phyloP scores from a whole-genome alignment of 2,888 invertebrate genomes.

The Tinea semifulvella region DNA sequence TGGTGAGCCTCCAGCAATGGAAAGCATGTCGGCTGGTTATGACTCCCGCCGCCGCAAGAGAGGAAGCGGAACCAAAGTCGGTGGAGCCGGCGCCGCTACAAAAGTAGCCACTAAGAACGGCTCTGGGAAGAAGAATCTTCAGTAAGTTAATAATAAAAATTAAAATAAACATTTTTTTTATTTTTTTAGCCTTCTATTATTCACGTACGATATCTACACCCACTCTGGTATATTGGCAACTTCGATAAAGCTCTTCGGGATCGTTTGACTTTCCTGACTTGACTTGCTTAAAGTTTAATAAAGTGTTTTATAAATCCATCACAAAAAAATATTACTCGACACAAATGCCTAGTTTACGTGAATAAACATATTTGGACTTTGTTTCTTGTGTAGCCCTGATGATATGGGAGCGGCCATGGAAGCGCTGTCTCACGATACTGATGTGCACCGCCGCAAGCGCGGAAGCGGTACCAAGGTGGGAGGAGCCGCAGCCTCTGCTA shows the following conservation, averaged over 20 bases:
- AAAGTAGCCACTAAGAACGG: constrained; percentile 57
- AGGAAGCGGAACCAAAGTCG: constrained; percentile 55
- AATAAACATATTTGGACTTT: no score
- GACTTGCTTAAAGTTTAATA: no score
- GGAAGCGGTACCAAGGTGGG: constrained; percentile 55
- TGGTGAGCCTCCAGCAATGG: constrained; percentile 67
- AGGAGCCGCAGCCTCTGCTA: constrained; percentile 56
- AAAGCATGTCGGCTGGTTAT: constrained; percentile 40
- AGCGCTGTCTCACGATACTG: constrained; percentile 32
- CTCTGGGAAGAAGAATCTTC: constrained; percentile 56
- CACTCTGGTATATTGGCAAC: no score
- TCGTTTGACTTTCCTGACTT: no score
- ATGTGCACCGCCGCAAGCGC: constrained; percentile 44
- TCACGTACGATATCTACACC: no score
- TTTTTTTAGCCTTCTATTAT: no score
- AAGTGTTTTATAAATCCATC: no score
- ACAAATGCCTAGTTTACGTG: no score
- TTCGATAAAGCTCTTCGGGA: no score
- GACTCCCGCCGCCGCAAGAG: constrained; percentile 52
- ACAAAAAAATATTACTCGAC: no score
- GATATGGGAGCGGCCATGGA: constrained; percentile 39
- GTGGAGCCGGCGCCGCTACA: constrained; percentile 56
- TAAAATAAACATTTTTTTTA: no score
- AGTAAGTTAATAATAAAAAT: constrained; percentile 32
- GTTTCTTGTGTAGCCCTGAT: constrained; percentile 36